Evolutionary conservation across 2,113 vertebrate genomes (phyloP).

Genomic region (Nesogale talazaci): DNA sequence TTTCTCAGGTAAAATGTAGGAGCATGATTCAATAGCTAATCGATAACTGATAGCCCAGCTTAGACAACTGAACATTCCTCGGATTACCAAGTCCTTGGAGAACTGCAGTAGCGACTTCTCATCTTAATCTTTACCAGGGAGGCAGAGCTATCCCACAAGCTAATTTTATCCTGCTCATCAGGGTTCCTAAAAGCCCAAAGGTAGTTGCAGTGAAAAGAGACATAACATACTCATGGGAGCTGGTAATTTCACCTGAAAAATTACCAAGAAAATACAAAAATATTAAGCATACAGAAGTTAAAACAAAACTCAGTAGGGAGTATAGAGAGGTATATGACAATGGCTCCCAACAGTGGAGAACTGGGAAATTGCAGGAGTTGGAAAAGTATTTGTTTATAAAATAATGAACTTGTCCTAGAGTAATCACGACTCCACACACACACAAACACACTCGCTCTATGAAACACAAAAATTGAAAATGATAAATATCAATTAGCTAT

Average conservation of each 20-base stretch:
- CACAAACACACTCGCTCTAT: no score
- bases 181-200: no score
- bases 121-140: neutral
- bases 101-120: neutral
- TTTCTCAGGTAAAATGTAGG: neutral
- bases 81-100: neutral
- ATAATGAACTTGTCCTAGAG: neutral
- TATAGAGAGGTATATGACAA: neutral
- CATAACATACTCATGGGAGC: neutral
- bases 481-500: neutral
- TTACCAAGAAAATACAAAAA: neutral
- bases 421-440: neutral
- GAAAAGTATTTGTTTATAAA: neutral
- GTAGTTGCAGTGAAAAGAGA: no score
- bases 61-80: neutral
- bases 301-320: neutral
- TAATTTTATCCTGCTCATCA: neutral
- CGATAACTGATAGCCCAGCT: neutral
- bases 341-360: conserved; percentile 35
- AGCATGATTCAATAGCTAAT: neutral
- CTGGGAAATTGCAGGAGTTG: conserved; percentile 10
- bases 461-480: neutral
- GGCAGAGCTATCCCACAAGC: neutral
- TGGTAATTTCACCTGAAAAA: neutral
- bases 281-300: neutral